phyloP scores from a whole-genome alignment of 1,140 invertebrate species.

The Vollenhovia emeryi region DNA sequence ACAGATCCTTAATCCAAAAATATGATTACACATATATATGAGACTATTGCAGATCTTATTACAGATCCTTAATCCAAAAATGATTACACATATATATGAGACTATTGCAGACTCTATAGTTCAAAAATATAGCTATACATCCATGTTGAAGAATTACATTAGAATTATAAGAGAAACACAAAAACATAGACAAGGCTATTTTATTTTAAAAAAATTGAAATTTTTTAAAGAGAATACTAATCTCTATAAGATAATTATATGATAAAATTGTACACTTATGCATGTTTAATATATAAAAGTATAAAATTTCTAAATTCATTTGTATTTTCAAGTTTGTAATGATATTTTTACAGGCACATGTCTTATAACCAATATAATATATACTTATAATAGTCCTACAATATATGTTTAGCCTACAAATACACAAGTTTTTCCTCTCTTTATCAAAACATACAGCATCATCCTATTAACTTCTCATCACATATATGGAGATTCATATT shows the following conservation, averaged over 20 bases:
- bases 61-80: not conserved
- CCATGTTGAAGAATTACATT: not conserved
- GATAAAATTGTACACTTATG: slow-evolving; percentile 66
- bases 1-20: not conserved
- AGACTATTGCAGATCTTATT: not conserved
- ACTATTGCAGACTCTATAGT: not conserved
- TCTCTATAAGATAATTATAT: slow-evolving; percentile 44
- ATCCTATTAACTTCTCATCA: slow-evolving; percentile 23
- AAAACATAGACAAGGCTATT: slow-evolving; percentile 25
- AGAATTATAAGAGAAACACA: slow-evolving; percentile 22
- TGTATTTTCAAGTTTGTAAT: slow-evolving; percentile 70
- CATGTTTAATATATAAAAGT: slow-evolving; percentile 71
- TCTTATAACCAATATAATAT: slow-evolving; percentile 31
- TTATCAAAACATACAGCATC: slow-evolving; percentile 16
- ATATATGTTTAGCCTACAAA: not conserved
- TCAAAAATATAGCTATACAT: not conserved
- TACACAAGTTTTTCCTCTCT: not conserved
- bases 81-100: not conserved
- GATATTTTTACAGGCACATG: slow-evolving; percentile 53
- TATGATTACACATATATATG: not conserved
- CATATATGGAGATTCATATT: slow-evolving; percentile 1
- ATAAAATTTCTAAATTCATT: slow-evolving; percentile 72
- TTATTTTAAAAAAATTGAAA: slow-evolving; percentile 24
- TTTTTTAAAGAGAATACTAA: slow-evolving; percentile 55
- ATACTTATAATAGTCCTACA: slow-evolving; percentile 10